Base-by-base conservation (phyloP, 2,113 vertebrate genomes). In the Thinocorus orbignyianus region DNA sequence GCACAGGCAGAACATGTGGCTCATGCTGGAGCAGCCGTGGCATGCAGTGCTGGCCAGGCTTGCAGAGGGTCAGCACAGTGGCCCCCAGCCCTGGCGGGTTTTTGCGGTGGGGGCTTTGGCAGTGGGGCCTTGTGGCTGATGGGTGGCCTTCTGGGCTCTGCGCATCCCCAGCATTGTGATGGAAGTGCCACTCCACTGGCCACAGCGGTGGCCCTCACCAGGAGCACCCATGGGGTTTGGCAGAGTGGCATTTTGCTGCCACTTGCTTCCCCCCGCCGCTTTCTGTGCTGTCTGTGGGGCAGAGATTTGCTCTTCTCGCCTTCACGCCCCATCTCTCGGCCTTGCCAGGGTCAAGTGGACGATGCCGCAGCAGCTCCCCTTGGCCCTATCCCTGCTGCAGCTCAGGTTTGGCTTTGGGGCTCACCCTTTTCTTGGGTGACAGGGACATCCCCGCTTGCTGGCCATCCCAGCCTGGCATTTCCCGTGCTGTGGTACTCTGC, bases 281-380 rank as follows among this genome's bases (percentile, higher is more conserved):
- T 76, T n/a, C 85, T 0, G 1, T 61, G 91, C 95, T 69, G 41
- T 42, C 82, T 52, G 76, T 0, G 23, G 88, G 85, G 68, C 72
- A 82, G 90, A 71, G 46, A 6, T 48, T 70, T 39, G 39, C 86
- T 49, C 58, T 95, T 74, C 88, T 64, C 2, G 2, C 92, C 85
- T 97, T 94, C 98, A 97, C 92, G 90, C 88, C 77, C 86, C 44
- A 0, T 97, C 77, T 94, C 95, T 96, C 58, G 84, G 85, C 96
- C 93, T 96, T 73, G 60, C 88, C 97, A 99, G 98, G 98, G 95
- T 97, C 98, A 97, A 92, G 97, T 64, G 95, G 98, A 99, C 6
- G 98, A 98, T 95, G 98, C 98, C 64, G 97, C 98, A 0, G 95
- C 98, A 91, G 93, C 98, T 51, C 83, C 98, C 68, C 97, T 98